Conservation (phyloP, 2,888 invertebrate species). For the Philopedon plagiatum region DNA sequence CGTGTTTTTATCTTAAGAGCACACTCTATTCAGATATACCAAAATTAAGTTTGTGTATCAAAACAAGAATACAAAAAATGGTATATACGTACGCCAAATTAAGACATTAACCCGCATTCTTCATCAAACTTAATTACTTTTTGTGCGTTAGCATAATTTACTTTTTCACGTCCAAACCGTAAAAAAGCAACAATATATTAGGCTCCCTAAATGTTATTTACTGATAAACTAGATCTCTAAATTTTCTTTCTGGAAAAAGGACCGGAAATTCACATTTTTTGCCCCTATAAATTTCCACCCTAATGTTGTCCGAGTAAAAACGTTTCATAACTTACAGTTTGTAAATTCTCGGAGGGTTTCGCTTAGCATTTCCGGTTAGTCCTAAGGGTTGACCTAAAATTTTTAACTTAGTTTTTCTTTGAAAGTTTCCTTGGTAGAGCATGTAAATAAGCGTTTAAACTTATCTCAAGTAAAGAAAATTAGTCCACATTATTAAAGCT, state of each 20-base stretch:
- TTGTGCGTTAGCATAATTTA: not conserved
- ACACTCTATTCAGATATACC: no score
- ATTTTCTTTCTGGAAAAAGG: constrained; percentile 15
- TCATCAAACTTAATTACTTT: not conserved
- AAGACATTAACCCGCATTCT: no score
- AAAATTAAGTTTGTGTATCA: no score
- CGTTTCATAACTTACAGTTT: constrained; percentile 29
- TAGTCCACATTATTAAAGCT: not conserved
- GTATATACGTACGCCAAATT: no score
- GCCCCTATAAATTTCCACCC: constrained; percentile 17
- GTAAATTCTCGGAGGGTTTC: constrained; percentile 30
- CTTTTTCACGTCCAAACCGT: not conserved
- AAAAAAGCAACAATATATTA: constrained; percentile 13
- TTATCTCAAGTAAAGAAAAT: not conserved
- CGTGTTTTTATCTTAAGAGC: no score
- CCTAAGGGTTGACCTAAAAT: constrained; percentile 31
- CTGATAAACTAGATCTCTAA: constrained; percentile 17
- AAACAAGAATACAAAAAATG: no score
- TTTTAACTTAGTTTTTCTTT: constrained; percentile 18
- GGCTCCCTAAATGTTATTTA: constrained; percentile 10
- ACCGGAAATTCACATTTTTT: constrained; percentile 13
- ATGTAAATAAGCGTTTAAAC: constrained; percentile 9
- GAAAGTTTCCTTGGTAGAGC: not conserved
- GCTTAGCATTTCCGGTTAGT: constrained; percentile 25
- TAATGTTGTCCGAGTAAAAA: constrained; percentile 26